These are phyloP conservation scores for Centruroides sculpturatus DNA, from an alignment of 1,140 invertebrate genomes.

Conservation along the genomic window DNA sequence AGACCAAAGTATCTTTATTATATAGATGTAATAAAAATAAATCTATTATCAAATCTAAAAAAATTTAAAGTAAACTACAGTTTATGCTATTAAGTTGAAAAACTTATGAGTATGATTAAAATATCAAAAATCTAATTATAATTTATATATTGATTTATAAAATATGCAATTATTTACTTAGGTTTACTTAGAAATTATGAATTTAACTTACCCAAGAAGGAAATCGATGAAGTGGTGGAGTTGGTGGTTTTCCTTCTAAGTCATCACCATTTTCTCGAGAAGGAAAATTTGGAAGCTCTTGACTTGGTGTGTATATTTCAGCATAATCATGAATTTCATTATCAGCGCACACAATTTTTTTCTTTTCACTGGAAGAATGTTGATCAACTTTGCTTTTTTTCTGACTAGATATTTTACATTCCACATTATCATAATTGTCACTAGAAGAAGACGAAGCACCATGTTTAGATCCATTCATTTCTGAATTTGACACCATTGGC, in stretches of 20 bases:
- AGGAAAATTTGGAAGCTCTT: constrained; percentile 47
- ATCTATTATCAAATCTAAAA: too few species aligned
- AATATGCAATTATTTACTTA: too few species aligned
- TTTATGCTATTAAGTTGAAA: too few species aligned
- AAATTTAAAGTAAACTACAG: too few species aligned
- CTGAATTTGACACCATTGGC: too few species aligned
- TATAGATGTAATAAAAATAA: too few species aligned
- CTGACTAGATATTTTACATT: constrained; percentile 10
- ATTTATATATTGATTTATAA: too few species aligned
- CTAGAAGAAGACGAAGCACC: neutral
- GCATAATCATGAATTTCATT: constrained; percentile 74
- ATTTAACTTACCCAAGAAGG: constrained; percentile 24
- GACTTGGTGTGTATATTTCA: constrained; percentile 82
- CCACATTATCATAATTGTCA: constrained; percentile 7
- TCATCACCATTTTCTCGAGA: constrained; percentile 33
- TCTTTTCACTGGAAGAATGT: constrained; percentile 1
- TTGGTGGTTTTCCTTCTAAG: constrained; percentile 41
- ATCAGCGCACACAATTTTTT: constrained; percentile 11
- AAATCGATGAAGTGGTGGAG: constrained; percentile 61
- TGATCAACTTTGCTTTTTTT: constrained; percentile 5
- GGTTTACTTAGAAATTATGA: too few species aligned
- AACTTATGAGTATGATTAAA: too few species aligned
- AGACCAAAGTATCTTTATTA: too few species aligned
- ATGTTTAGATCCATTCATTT: neutral
- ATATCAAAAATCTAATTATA: too few species aligned